Percentiles rank a stretch among this genome's conserved stretches.
Evolutionary conservation across 2,113 vertebrate species (phyloP).

Genomic region (Anser cygnoides): DNA sequence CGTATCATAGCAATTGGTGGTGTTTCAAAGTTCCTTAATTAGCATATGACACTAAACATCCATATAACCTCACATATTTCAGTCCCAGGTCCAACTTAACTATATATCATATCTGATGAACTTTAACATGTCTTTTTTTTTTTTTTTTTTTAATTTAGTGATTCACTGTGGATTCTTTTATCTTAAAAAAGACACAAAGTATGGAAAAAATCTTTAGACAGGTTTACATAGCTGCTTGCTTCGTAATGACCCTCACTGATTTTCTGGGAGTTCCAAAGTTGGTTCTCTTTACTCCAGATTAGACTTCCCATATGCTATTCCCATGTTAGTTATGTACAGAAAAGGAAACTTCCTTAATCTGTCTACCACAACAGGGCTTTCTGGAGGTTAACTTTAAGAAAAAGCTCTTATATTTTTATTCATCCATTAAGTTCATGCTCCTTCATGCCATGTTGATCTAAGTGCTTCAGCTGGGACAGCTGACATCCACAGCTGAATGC

Average conservation of each 20-base stretch:
- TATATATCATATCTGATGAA: background rate
- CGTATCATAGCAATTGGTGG: background rate
- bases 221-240: background rate
- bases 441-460: constrained; percentile 37
- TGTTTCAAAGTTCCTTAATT: background rate
- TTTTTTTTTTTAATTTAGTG: background rate
- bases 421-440: background rate
- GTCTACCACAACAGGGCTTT: background rate
- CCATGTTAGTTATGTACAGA: constrained; percentile 1
- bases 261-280: constrained; percentile 6
- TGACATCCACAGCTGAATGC: constrained; percentile 46
- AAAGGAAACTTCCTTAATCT: constrained; percentile 36
- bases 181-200: background rate
- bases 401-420: constrained; percentile 45
- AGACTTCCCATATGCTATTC: background rate
- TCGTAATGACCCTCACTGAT: background rate
- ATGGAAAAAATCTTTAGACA: background rate
- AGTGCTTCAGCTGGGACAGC: constrained; percentile 28
- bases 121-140: background rate
- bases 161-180: background rate
- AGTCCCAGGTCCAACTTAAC: background rate
- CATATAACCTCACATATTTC: background rate
- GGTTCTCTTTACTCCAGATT: background rate
- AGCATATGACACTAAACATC: background rate
- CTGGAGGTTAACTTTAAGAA: constrained; percentile 41